A percentile compares a stretch with the other conserved stretches of the same genome.
Evolutionary conservation across 2,113 vertebrate species (phyloP).

Genomic region (Nycticorax nycticorax): DNA sequence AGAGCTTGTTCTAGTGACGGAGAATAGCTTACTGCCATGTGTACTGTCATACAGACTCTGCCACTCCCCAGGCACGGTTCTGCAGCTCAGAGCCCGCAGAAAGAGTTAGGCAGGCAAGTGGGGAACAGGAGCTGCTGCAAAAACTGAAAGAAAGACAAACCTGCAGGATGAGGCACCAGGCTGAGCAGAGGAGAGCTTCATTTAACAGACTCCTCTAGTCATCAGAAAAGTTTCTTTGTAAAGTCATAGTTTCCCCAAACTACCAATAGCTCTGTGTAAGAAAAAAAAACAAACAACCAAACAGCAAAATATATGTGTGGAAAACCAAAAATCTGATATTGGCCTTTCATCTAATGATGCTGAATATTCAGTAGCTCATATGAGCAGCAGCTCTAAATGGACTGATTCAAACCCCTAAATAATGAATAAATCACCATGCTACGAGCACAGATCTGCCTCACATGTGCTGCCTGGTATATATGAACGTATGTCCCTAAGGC

Average conservation of each 20-base stretch:
- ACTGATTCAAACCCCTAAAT: neutral
- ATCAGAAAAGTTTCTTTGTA: neutral
- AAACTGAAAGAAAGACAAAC: neutral
- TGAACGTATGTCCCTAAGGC: neutral
- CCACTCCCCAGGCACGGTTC: rapidly evolving
- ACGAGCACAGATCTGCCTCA: neutral
- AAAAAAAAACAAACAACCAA: rapidly evolving
- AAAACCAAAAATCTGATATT: neutral
- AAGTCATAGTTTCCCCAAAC: neutral
- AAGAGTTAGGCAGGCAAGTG: neutral
- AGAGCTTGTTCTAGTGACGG: neutral
- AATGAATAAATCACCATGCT: neutral
- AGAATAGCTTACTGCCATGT: neutral
- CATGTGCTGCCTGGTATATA: neutral
- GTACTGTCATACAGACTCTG: rapidly evolving
- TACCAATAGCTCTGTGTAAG: neutral
- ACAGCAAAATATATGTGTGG: neutral
- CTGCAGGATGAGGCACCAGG: neutral
- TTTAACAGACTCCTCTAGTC: neutral
- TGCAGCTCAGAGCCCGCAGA: neutral
- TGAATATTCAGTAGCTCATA: neutral
- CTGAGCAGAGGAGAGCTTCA: neutral
- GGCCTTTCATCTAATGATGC: neutral
- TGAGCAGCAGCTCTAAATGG: neutral
- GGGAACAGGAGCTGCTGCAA: neutral